Conservation (phyloP, 2,797 vertebrate species). For the Sciaenops ocellatus region DNA sequence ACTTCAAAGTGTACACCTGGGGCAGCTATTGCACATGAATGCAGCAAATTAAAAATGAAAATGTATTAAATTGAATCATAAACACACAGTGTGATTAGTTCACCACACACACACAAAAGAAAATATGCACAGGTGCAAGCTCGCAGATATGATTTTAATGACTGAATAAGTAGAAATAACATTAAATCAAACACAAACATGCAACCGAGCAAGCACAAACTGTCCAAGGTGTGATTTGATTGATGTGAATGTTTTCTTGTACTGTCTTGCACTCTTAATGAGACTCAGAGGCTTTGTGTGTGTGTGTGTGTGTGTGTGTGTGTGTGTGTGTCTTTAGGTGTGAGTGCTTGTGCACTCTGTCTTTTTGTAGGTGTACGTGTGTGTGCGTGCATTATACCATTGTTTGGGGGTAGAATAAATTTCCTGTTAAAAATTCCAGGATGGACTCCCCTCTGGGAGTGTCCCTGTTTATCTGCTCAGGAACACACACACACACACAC, state of each 20-base stretch:
- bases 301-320: constrained; percentile 17
- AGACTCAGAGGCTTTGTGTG: constrained; percentile 25
- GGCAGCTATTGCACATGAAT: constrained; percentile 64
- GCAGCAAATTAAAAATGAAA: constrained; percentile 66
- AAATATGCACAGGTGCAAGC: constrained; percentile 66
- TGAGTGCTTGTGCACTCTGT: constrained; percentile 11
- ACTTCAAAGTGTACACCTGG: constrained; percentile 76
- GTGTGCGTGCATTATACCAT: constrained; percentile 57
- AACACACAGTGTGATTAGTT: constrained; percentile 61
- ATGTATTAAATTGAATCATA: constrained; percentile 63
- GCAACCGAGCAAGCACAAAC: background rate
- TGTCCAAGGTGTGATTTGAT: constrained; percentile 24
- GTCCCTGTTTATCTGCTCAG: constrained; percentile 78
- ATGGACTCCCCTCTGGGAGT: constrained; percentile 72
- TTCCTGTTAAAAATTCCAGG: constrained; percentile 82
- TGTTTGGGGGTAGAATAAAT: constrained; percentile 74
- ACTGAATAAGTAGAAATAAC: constrained; percentile 39
- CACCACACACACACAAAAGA: constrained; percentile 14
- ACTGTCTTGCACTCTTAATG: constrained; percentile 26
- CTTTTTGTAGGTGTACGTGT: constrained; percentile 6
- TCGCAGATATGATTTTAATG: constrained; percentile 53
- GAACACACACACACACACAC: constrained; percentile 41
- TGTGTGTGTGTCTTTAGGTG: constrained; percentile 22
- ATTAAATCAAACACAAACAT: constrained; percentile 26
- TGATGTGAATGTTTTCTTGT: constrained; percentile 37